Percentiles rank a stretch among this genome's conserved stretches.
These are phyloP conservation scores for Papilio polyxenes DNA, from an alignment of 1,140 invertebrate species.

Conservation along the genomic window DNA sequence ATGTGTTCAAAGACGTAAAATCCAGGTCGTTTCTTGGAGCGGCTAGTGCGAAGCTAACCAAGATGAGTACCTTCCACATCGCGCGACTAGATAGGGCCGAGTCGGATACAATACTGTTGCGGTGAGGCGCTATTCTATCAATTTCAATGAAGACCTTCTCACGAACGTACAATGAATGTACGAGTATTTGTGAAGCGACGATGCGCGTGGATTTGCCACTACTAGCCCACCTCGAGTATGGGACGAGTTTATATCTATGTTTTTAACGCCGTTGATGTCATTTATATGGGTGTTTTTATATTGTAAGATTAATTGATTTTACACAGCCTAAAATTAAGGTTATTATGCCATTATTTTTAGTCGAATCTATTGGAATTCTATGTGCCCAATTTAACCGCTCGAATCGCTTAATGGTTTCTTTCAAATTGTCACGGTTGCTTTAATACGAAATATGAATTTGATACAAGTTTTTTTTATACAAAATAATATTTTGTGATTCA, in stretches of 20 bases:
- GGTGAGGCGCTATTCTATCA: conserved; percentile 56
- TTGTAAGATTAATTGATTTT: conserved; percentile 29
- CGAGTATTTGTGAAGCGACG: conserved; percentile 58
- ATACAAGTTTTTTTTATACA: not conserved
- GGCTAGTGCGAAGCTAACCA: conserved; percentile 55
- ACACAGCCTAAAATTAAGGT: conserved; percentile 17
- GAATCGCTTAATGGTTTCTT: not conserved
- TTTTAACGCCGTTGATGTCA: conserved; percentile 19
- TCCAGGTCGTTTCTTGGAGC: conserved; percentile 54
- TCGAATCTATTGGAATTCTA: not conserved
- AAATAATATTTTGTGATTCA: not conserved
- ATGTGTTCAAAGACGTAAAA: conserved; percentile 64
- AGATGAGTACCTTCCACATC: conserved; percentile 63
- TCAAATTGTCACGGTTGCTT: not conserved
- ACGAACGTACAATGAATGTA: conserved; percentile 65
- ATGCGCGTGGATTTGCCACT: conserved; percentile 40
- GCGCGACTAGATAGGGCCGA: conserved; percentile 51
- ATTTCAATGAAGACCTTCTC: conserved; percentile 64
- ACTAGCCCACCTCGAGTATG: conserved; percentile 27
- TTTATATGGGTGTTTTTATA: conserved; percentile 32
- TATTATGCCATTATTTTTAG: conserved; percentile 28
- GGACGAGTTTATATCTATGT: conserved; percentile 32
- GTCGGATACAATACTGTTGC: conserved; percentile 58
- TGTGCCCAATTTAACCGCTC: not conserved
- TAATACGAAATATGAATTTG: not conserved